These are phyloP conservation scores for Heteromyza rotundicornis DNA, from an alignment of 2,888 invertebrate genomes.

Conservation along the genomic window DNA sequence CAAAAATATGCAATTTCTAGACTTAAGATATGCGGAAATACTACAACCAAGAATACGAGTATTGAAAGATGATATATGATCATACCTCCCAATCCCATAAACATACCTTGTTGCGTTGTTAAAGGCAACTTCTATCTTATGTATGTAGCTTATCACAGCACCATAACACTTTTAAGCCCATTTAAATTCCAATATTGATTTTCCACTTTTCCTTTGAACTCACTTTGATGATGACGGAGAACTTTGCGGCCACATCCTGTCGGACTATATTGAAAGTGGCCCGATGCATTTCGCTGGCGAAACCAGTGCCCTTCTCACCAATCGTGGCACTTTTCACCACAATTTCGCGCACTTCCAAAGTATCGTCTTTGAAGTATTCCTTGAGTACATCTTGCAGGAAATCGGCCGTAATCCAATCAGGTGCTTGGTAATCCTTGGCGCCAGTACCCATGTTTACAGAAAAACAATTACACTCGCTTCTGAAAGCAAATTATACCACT, in stretches of 20 bases:
- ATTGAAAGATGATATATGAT: too few relatives aligned
- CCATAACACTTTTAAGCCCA: too few relatives aligned
- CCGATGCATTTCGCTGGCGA: constrained; percentile 60
- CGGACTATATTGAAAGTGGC: constrained; percentile 53
- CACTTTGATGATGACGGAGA: constrained; percentile 58
- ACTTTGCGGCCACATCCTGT: constrained; percentile 47
- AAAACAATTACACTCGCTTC: neutral
- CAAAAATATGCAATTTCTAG: too few relatives aligned
- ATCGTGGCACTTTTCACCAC: constrained; percentile 44
- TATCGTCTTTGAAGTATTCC: constrained; percentile 58
- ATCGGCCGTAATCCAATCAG: constrained; percentile 56
- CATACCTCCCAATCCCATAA: too few relatives aligned
- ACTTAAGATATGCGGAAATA: too few relatives aligned
- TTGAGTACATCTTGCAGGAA: constrained; percentile 59
- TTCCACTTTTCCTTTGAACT: neutral
- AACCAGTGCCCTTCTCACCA: constrained; percentile 45
- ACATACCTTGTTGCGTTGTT: too few relatives aligned
- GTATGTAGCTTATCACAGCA: too few relatives aligned
- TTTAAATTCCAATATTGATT: neutral
- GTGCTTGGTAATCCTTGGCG: constrained; percentile 50
- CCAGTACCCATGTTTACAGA: constrained; percentile 53
- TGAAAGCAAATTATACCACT: neutral
- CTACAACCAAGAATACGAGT: too few relatives aligned
- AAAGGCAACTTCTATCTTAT: too few relatives aligned
- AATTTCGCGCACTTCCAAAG: constrained; percentile 47